phyloP scores from a whole-genome alignment of 2,797 vertebrate species.

The Brachyalestes nurse region DNA sequence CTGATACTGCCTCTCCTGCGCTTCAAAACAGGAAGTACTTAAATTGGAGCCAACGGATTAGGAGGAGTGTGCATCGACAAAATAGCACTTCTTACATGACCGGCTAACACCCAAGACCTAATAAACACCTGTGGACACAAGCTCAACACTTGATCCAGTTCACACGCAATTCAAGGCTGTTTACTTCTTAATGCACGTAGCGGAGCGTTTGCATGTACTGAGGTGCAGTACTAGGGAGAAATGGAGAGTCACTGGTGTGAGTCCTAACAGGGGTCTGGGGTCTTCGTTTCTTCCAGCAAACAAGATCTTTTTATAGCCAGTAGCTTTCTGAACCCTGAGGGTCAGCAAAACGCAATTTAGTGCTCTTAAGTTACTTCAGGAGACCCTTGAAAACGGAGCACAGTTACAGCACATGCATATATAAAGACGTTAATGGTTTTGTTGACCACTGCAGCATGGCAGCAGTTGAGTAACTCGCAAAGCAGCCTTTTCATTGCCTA shows the following conservation, averaged over 20 bases:
- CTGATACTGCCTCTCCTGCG: constrained; percentile 53
- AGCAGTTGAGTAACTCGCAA: not conserved
- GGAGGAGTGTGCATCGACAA: constrained; percentile 30
- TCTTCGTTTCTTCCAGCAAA: constrained; percentile 44
- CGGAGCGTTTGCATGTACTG: constrained; percentile 25
- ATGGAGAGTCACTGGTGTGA: constrained; percentile 21
- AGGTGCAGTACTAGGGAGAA: constrained; percentile 33
- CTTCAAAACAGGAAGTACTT: constrained; percentile 66
- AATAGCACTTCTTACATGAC: constrained; percentile 50
- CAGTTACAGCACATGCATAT: constrained; percentile 26
- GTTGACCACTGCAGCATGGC: constrained; percentile 8
- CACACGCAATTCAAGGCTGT: constrained; percentile 23
- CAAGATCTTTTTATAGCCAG: constrained; percentile 63
- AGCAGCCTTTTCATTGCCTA: constrained; percentile 10
- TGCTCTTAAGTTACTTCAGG: constrained; percentile 62
- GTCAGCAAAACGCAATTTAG: constrained; percentile 58
- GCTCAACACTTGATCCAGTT: constrained; percentile 44
- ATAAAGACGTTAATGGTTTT: constrained; percentile 27
- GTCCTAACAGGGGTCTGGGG: constrained; percentile 29
- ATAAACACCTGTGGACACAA: constrained; percentile 39
- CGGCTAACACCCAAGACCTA: constrained; percentile 31
- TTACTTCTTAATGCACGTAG: constrained; percentile 33
- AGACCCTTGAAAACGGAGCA: constrained; percentile 36
- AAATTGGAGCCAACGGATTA: constrained; percentile 52
- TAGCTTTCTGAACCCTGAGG: constrained; percentile 54